Evolutionary conservation across 2,888 invertebrate genomes (phyloP).

Genomic region (Pristionchus japonicus): DNA sequence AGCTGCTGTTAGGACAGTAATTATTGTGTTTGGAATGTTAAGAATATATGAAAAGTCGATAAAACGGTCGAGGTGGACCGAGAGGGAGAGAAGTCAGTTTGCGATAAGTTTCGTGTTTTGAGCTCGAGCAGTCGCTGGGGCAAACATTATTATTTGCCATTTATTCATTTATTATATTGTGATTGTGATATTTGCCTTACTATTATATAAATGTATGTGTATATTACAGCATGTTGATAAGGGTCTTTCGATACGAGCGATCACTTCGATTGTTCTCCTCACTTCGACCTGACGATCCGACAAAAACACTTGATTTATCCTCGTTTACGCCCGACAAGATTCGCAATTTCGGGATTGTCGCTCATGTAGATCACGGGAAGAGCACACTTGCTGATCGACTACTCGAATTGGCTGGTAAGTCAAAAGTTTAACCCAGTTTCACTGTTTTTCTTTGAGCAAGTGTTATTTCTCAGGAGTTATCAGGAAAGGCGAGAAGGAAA

Average conservation of each 20-base stretch:
- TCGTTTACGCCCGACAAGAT: constrained; percentile 78
- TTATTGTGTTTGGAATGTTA: too few species aligned
- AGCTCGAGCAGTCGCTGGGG: background rate
- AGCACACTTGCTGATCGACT: constrained; percentile 95
- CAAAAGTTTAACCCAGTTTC: constrained; percentile 35
- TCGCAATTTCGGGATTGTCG: constrained; percentile 94
- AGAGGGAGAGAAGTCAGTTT: too few species aligned
- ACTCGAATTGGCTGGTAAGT: constrained; percentile 88
- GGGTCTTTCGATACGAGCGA: background rate
- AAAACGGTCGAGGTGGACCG: too few species aligned
- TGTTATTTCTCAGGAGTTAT: constrained; percentile 49
- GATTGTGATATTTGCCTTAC: too few species aligned
- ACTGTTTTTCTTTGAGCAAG: background rate
- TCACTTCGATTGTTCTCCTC: constrained; percentile 34
- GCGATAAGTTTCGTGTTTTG: too few species aligned
- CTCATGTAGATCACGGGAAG: constrained; percentile 99
- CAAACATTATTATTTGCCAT: too few species aligned
- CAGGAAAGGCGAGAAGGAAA: constrained; percentile 55
- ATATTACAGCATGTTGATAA: background rate
- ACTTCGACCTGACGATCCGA: constrained; percentile 40
- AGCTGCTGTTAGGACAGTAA: background rate
- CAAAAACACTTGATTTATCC: constrained; percentile 39
- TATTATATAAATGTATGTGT: too few species aligned
- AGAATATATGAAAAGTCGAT: too few species aligned
- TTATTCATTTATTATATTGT: too few species aligned